Evolutionary conservation across 2,797 vertebrate species (phyloP).

Genomic region (Trachurus trachurus): DNA sequence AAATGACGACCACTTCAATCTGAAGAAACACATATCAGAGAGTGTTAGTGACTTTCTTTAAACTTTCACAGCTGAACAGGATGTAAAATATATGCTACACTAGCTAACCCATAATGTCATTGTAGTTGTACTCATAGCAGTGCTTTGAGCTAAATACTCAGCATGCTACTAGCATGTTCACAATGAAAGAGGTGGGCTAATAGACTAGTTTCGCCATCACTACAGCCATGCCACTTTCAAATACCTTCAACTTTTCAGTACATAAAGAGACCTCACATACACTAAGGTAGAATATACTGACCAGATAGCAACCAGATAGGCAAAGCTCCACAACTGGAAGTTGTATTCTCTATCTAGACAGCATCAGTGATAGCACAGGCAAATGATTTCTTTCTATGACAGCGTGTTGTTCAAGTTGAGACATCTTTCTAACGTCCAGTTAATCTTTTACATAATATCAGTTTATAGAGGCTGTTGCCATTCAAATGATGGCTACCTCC

Average conservation of each 20-base stretch:
- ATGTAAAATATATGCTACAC: background rate
- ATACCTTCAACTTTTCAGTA: background rate
- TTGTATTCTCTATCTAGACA: slow-evolving; percentile 21
- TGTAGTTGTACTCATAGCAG: background rate
- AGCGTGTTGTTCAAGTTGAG: slow-evolving; percentile 25
- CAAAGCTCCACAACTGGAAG: slow-evolving; percentile 36
- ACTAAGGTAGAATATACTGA: background rate
- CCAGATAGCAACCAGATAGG: background rate
- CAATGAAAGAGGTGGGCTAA: background rate
- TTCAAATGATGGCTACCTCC: background rate
- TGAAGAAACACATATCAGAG: background rate
- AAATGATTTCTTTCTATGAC: slow-evolving; percentile 63
- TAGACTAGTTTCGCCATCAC: background rate
- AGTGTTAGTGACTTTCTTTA: background rate
- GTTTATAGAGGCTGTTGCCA: background rate
- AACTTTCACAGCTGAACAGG: background rate
- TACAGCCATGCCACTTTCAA: background rate
- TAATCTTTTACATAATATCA: slow-evolving; percentile 65
- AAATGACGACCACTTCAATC: slow-evolving; percentile 4
- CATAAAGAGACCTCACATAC: background rate
- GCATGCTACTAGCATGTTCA: background rate
- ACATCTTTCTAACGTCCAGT: slow-evolving; percentile 37
- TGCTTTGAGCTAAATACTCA: background rate
- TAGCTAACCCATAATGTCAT: background rate
- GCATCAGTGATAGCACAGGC: slow-evolving; percentile 47